Evolutionary conservation across 2,888 invertebrate species (phyloP).

Genomic region (Rhyacophila evoluta): DNA sequence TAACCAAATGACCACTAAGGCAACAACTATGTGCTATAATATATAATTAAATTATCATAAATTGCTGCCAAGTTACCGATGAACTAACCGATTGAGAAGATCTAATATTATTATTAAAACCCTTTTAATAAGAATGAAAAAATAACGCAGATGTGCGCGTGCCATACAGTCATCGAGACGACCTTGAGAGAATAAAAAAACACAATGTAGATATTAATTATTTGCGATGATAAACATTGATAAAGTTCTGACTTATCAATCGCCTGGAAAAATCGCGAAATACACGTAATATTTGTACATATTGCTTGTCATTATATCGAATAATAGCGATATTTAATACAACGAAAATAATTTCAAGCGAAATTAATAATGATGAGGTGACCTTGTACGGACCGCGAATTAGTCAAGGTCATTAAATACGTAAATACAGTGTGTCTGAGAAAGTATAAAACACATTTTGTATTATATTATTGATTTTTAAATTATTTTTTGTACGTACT

Average conservation of each 20-base stretch:
- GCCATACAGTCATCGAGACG: neutral
- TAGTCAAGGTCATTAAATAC: conserved; percentile 9
- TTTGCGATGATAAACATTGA: too few species aligned
- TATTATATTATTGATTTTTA: too few species aligned
- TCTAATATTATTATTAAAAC: too few species aligned
- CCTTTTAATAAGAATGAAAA: too few species aligned
- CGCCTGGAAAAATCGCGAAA: neutral
- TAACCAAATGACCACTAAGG: too few species aligned
- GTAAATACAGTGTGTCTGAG: neutral
- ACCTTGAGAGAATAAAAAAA: neutral
- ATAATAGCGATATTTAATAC: neutral
- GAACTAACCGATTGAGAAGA: too few species aligned
- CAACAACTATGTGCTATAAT: too few species aligned
- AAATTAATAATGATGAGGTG: conserved; percentile 17
- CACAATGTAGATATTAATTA: neutral
- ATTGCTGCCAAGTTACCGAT: too few species aligned
- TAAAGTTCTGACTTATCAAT: conserved; percentile 6
- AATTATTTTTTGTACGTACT: too few species aligned
- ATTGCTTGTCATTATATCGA: neutral
- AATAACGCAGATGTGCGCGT: neutral
- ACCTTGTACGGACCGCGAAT: conserved; percentile 5
- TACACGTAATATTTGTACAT: conserved; percentile 23
- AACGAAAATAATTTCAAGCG: neutral
- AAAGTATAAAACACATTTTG: too few species aligned
- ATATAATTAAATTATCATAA: too few species aligned